Percentiles rank a stretch among this genome's conserved stretches.
phyloP scores from a whole-genome alignment of 1,140 invertebrate species.

The Drosophila pectinifera region DNA sequence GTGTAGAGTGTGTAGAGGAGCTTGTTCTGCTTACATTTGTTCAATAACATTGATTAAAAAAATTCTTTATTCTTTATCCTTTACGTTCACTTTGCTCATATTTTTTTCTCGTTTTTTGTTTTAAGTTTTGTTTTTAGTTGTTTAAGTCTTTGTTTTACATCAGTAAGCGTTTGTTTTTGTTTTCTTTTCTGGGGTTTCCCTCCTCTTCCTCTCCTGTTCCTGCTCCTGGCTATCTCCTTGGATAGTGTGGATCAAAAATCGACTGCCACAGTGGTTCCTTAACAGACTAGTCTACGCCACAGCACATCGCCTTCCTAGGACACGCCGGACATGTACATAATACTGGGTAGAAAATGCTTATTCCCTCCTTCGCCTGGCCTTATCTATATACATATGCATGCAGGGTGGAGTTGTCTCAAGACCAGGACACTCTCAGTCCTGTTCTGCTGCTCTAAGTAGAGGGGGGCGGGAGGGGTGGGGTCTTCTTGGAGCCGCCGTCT shows the following conservation, averaged over 20 bases:
- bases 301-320: conserved; percentile 15
- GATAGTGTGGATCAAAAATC: conserved; percentile 59
- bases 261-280: conserved; percentile 50
- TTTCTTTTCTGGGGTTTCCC: conserved; percentile 17
- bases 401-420: background rate
- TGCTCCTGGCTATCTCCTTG: conserved; percentile 1
- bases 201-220: conserved; percentile 16
- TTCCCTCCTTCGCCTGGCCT: conserved; percentile 22
- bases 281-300: conserved; percentile 26
- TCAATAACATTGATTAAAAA: conserved; percentile 48
- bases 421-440: background rate
- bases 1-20: conserved; percentile 12
- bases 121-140: conserved; percentile 25
- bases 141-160: conserved; percentile 83
- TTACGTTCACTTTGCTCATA: conserved; percentile 27
- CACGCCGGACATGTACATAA: conserved; percentile 28
- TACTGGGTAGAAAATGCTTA: conserved; percentile 66
- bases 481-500: conserved; percentile 33
- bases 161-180: conserved; percentile 74
- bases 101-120: conserved; percentile 12
- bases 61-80: conserved; percentile 25
- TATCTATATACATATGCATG: too few species aligned
- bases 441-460: conserved; percentile 5
- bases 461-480: conserved; percentile 40
- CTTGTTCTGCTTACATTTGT: conserved; percentile 23